Evolutionary conservation across 92 coral and sea anemone genomes (phyloP).

Genomic region (Porites evermanni): DNA sequence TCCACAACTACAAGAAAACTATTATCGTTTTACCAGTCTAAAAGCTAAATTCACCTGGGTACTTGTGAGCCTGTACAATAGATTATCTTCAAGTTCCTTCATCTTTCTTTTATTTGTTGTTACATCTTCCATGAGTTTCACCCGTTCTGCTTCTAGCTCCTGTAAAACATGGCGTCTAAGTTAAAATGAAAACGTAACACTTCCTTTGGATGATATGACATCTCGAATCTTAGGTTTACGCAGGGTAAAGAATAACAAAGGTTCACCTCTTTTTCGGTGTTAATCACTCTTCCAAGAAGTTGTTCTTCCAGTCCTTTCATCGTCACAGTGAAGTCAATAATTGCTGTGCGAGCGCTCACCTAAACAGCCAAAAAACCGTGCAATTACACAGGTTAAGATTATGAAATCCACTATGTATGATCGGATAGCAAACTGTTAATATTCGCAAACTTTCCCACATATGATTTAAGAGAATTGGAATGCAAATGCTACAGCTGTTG

Average conservation of each 20-base stretch:
- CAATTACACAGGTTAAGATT: not conserved
- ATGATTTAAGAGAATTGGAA: no score
- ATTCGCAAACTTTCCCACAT: no score
- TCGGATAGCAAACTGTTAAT: no score
- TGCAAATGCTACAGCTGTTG: no score
- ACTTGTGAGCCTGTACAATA: constrained; percentile 85
- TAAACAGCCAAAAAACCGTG: constrained; percentile 7
- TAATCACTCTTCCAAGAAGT: constrained; percentile 85
- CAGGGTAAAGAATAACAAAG: not conserved
- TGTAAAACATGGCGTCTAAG: not conserved
- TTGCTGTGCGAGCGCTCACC: constrained; percentile 94
- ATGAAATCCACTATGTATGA: not conserved
- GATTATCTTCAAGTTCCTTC: constrained; percentile 90
- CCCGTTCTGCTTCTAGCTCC: constrained; percentile 94
- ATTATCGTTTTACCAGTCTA: not conserved
- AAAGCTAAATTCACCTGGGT: constrained; percentile 64
- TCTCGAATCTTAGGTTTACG: no score
- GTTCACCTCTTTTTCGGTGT: constrained; percentile 91
- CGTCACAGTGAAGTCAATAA: constrained; percentile 92
- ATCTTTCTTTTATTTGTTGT: constrained; percentile 91
- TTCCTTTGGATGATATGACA: no score
- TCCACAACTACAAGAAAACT: no score
- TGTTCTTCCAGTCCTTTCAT: constrained; percentile 94
- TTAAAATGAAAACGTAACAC: no score
- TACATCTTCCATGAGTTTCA: constrained; percentile 88